A percentile compares a stretch with the other conserved stretches of the same genome.
Conservation (phyloP, 2,797 vertebrate species). For the Oryzias sinensis region DNA sequence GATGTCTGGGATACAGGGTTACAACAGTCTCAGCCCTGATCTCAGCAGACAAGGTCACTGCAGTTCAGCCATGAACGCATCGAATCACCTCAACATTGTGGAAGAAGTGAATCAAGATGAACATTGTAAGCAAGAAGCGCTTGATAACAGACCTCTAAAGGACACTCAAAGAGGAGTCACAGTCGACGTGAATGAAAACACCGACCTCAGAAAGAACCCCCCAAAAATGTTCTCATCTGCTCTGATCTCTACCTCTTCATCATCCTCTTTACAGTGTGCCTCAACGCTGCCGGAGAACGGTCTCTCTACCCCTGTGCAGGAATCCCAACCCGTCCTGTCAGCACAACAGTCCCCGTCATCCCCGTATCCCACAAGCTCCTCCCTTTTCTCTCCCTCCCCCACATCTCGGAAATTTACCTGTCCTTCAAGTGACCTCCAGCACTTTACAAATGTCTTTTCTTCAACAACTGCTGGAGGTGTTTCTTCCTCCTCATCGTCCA, state of each 20-base stretch:
- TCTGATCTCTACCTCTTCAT: conserved; percentile 39
- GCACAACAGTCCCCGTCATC: conserved; percentile 30
- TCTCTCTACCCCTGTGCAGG: conserved; percentile 77
- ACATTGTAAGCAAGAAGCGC: conserved; percentile 49
- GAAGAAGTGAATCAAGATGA: conserved; percentile 42
- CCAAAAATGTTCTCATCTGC: conserved; percentile 33
- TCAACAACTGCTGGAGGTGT: conserved; percentile 46
- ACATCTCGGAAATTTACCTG: conserved; percentile 23
- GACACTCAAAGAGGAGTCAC: conserved; percentile 43
- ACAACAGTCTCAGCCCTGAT: conserved; percentile 28
- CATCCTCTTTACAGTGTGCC: conserved; percentile 37
- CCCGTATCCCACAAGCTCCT: conserved; percentile 15
- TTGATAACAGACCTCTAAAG: conserved; percentile 61
- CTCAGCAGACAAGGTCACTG: conserved; percentile 21
- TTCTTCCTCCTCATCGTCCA: conserved; percentile 36
- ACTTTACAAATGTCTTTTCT: conserved; percentile 29
- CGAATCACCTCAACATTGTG: conserved; percentile 47
- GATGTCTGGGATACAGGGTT: conserved; percentile 17
- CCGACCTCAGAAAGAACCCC: conserved; percentile 17
- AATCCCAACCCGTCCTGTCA: conserved; percentile 68
- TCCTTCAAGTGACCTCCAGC: conserved; percentile 29
- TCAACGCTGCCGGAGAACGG: conserved; percentile 58
- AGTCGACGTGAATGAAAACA: conserved; percentile 75
- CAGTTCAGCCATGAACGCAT: conserved; percentile 14
- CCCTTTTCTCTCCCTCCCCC: conserved; percentile 19